phyloP scores from a whole-genome alignment of 2,113 vertebrate genomes.

The Suricata suricatta region DNA sequence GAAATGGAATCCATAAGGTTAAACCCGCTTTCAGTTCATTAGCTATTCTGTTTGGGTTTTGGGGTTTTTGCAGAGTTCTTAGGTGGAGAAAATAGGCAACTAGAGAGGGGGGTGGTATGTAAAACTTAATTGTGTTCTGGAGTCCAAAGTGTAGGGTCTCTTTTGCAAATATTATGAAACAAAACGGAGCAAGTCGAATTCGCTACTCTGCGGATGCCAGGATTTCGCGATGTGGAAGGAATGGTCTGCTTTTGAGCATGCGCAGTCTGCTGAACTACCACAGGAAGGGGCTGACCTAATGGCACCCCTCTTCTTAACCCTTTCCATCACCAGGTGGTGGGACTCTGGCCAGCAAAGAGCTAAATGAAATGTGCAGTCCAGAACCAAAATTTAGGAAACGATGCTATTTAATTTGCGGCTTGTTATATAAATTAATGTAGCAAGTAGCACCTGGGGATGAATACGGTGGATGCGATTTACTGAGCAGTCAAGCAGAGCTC shows the following conservation, averaged over 20 bases:
- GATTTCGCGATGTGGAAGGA: constrained; percentile 79
- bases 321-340: constrained; percentile 29
- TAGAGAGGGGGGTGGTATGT: constrained; percentile 65
- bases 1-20: constrained; percentile 56
- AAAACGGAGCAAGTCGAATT: constrained; percentile 74
- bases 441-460: neutral
- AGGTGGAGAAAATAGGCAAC: constrained; percentile 71
- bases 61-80: constrained; percentile 40
- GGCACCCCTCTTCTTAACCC: constrained; percentile 69
- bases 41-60: constrained; percentile 40
- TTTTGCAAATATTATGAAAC: constrained; percentile 80
- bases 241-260: constrained; percentile 79
- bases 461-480: neutral
- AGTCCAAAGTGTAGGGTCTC: constrained; percentile 73
- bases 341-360: constrained; percentile 58
- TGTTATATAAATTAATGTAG: constrained; percentile 61
- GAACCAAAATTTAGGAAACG: constrained; percentile 62
- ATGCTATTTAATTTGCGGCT: constrained; percentile 67
- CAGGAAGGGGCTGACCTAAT: constrained; percentile 58
- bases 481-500: neutral
- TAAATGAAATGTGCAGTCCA: constrained; percentile 52
- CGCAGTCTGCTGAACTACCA: constrained; percentile 74
- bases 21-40: constrained; percentile 75
- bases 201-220: constrained; percentile 78
- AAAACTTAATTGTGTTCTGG: constrained; percentile 73